Percentiles rank a stretch among this genome's conserved stretches.
These are phyloP conservation scores for Setophaga kirtlandii DNA, from an alignment of 2,113 vertebrate genomes.

Conservation along the genomic window DNA sequence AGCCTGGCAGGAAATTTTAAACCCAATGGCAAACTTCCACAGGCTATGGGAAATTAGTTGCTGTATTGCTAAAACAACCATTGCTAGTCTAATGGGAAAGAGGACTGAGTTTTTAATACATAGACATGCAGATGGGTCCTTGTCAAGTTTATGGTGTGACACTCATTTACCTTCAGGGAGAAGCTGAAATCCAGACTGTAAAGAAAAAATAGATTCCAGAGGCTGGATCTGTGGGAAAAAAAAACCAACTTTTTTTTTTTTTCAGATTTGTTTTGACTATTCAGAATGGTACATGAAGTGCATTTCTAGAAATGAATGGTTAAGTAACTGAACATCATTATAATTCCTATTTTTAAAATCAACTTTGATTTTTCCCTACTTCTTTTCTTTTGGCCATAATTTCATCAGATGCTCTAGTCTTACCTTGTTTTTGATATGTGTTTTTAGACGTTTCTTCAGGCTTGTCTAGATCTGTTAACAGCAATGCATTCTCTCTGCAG, in stretches of 20 bases:
- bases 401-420: neutral
- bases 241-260: neutral
- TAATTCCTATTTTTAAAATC: neutral
- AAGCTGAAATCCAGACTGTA: constrained; percentile 18
- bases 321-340: neutral
- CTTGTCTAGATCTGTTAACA: neutral
- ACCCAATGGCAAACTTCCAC: constrained; percentile 72
- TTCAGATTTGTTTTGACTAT: neutral
- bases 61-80: constrained; percentile 61
- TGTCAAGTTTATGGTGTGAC: neutral
- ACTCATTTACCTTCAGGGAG: neutral
- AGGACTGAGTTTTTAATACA: neutral
- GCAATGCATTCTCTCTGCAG: neutral
- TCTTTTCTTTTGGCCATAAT: neutral
- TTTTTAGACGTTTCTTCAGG: neutral
- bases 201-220: neutral
- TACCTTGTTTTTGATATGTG: neutral
- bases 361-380: neutral
- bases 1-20: constrained; percentile 68
- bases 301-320: neutral
- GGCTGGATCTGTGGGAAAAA: neutral
- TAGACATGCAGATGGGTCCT: neutral
- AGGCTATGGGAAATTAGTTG: constrained; percentile 74
- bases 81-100: neutral
- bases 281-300: neutral